phyloP scores from a whole-genome alignment of 92 coral and sea anemone species.

The Hydrozoanthus gracilis region DNA sequence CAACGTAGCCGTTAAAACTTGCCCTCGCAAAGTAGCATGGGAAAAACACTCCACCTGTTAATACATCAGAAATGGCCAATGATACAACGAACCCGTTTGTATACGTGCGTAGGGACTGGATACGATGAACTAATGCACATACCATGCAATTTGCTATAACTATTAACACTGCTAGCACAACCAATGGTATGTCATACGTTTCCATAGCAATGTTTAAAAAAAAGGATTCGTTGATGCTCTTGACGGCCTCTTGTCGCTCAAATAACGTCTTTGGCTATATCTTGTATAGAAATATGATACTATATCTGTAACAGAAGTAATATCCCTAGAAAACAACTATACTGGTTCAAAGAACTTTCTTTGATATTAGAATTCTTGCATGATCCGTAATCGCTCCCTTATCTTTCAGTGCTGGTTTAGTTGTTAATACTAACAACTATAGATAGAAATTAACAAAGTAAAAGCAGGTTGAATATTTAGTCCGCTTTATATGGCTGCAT shows the following conservation, averaged over 20 bases:
- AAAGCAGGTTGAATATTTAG: background rate
- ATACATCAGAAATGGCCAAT: slow-evolving; percentile 17
- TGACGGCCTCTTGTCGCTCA: background rate
- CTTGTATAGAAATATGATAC: too few relatives aligned
- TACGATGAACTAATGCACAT: slow-evolving; percentile 6
- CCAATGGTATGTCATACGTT: slow-evolving; percentile 12
- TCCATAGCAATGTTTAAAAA: background rate
- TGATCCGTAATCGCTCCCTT: too few relatives aligned
- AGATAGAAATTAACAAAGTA: background rate
- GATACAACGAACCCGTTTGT: slow-evolving; percentile 33
- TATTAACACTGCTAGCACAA: background rate
- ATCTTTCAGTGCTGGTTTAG: too few relatives aligned
- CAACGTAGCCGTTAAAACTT: slow-evolving; percentile 4
- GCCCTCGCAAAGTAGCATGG: slow-evolving; percentile 36
- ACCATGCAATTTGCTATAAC: slow-evolving; percentile 5
- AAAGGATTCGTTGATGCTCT: background rate
- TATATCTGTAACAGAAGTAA: too few relatives aligned
- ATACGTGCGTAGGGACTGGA: slow-evolving; percentile 3
- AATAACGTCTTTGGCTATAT: background rate
- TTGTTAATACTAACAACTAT: too few relatives aligned
- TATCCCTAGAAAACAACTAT: too few relatives aligned
- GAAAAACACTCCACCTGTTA: slow-evolving; percentile 36
- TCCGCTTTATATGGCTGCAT: too few relatives aligned
- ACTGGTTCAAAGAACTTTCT: too few relatives aligned
- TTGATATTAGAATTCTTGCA: too few relatives aligned